A percentile compares a stretch with the other conserved stretches of the same genome.
Evolutionary conservation across 92 coral and sea anemone species (phyloP).

Genomic region (Paragorgia papillata): DNA sequence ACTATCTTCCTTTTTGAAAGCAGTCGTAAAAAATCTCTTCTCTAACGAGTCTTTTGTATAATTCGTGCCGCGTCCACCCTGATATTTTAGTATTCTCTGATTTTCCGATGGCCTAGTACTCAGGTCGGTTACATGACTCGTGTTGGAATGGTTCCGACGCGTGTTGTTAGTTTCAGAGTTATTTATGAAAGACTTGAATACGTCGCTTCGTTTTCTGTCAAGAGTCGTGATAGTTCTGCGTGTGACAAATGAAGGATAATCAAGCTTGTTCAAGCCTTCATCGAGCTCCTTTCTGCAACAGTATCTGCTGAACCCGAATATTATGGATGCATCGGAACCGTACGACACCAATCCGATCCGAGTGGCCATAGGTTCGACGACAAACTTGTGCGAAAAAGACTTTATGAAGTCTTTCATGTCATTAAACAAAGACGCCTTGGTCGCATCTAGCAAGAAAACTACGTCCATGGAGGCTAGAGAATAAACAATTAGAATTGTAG

Average conservation of each 20-base stretch:
- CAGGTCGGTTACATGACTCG: not conserved
- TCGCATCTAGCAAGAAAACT: constrained; percentile 15
- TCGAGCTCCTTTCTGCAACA: constrained; percentile 40
- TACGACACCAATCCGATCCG: constrained; percentile 36
- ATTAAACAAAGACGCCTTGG: constrained; percentile 27
- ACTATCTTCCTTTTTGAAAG: constrained; percentile 25
- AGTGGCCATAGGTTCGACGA: constrained; percentile 12
- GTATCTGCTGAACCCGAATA: constrained; percentile 30
- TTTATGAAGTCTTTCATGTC: constrained; percentile 36
- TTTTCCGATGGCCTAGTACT: too few species aligned
- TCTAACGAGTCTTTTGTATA: not conserved
- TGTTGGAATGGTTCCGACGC: not conserved
- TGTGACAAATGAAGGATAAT: constrained; percentile 34
- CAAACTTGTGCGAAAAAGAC: constrained; percentile 34
- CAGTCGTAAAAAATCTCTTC: constrained; percentile 1
- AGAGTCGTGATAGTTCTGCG: constrained; percentile 19
- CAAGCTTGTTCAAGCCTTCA: constrained; percentile 17
- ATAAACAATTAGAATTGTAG: not conserved
- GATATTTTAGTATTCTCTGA: not conserved
- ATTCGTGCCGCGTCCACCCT: not conserved
- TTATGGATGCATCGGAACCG: constrained; percentile 36
- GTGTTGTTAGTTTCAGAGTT: constrained; percentile 3
- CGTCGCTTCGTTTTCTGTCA: not conserved
- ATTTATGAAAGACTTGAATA: not conserved
- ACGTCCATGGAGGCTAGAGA: constrained; percentile 34